Base-by-base conservation (phyloP, 1,140 invertebrate species). In the Acromyrmex echinatior region DNA sequence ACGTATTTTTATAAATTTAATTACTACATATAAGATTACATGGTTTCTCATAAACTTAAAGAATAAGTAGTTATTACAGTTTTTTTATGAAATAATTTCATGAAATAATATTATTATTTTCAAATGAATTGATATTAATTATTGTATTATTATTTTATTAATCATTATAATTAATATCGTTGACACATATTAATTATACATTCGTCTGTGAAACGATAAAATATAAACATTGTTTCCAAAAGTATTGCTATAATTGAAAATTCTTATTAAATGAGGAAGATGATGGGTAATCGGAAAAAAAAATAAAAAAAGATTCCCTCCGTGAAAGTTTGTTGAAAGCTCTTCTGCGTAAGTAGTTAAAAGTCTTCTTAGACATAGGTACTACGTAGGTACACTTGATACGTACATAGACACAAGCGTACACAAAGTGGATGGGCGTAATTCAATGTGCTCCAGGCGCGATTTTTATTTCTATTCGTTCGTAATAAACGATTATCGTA, bases 401-500 rank as follows among this genome's bases (percentile, higher is more conserved):
- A 14, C 35, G 62, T 45, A 77, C 35, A 9, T 76, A 77, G 21
- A 21, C 39, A 45, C 60, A 35, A 49, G 81, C 45, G 39, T 70
- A 58, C n/a, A 78, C 51, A 49, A 77, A 39, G 45, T 45, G 10
- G 51, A 79, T 35, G 77, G 31, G 66, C 49, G 76, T 90, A 87
- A 90, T 90, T 91, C 84, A 90, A 87, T 86, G 88, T 74, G 81
- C 88, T 90, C 49, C 70, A 60, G 68, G 88, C 80, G 77, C 62
- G 66, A 88, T 86, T 91, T 90, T 90, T 88, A 84, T 90, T 90
- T 86, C 88, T 86, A 91, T 91, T 89, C 88, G 56, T 74, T 73
- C 66, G 53, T 89, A 90, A 91, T 91, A 91, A 91, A 86, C 90
- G 89, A 91, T 91, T 90, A 90, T 84, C 68, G 63, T 91, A 88